Evolutionary conservation across 2,113 vertebrate species (phyloP).

Genomic region (Rallus limicola): DNA sequence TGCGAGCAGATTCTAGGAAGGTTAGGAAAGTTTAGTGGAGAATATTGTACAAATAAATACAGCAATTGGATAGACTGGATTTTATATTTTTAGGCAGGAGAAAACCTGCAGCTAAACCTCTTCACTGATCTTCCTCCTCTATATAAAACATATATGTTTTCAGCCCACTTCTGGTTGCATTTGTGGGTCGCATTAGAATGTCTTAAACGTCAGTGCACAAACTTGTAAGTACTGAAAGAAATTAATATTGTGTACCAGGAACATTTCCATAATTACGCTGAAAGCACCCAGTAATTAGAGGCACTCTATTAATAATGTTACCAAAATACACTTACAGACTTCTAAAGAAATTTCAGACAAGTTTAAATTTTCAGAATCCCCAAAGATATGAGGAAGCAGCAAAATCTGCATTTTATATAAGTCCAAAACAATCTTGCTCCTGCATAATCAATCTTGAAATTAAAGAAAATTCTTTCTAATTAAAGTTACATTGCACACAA

Average conservation of each 20-base stretch:
- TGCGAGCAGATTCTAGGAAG: background rate
- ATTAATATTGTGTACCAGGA: background rate
- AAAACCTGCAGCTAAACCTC: background rate
- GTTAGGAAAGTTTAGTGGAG: background rate
- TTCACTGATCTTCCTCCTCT: background rate
- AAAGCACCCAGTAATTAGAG: slow-evolving; percentile 49
- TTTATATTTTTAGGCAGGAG: background rate
- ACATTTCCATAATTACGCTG: slow-evolving; percentile 43
- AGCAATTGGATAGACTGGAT: background rate
- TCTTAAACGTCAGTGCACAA: background rate
- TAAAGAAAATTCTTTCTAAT: slow-evolving; percentile 13
- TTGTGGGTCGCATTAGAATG: background rate
- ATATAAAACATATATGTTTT: background rate
- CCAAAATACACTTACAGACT: slow-evolving; percentile 40
- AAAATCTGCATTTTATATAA: slow-evolving; percentile 29
- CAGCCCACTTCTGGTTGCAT: background rate
- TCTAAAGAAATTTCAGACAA: slow-evolving; percentile 54
- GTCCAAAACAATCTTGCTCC: background rate
- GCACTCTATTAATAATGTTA: slow-evolving; percentile 54
- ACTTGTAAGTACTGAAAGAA: background rate
- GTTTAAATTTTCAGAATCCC: slow-evolving; percentile 33
- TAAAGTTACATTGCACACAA: background rate
- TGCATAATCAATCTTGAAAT: background rate
- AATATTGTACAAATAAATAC: background rate
- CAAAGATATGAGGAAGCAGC: background rate